These are phyloP conservation scores for Archivesica marissinica DNA, from an alignment of 1,140 invertebrate species.

Conservation along the genomic window DNA sequence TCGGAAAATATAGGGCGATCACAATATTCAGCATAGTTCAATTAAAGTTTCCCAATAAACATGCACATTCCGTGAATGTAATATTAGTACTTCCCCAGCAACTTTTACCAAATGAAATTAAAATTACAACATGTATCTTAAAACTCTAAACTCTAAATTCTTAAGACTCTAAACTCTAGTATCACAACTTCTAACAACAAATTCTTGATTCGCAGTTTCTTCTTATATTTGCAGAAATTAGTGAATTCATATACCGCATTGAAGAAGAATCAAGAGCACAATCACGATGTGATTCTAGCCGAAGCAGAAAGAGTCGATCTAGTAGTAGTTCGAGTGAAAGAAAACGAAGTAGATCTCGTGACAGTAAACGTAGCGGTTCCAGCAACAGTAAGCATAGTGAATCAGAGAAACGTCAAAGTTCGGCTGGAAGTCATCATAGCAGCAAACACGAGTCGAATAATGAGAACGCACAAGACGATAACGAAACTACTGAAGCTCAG, in stretches of 20 bases:
- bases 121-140: too few relatives aligned
- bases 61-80: too few relatives aligned
- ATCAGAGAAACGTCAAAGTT: not conserved
- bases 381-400: not conserved
- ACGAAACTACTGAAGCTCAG: not conserved
- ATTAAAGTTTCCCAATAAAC: too few relatives aligned
- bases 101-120: too few relatives aligned
- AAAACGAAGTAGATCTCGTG: not conserved
- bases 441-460: not conserved
- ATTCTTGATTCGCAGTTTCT: too few relatives aligned
- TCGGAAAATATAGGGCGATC: too few relatives aligned
- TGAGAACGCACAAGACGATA: not conserved
- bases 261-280: not conserved
- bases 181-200: too few relatives aligned
- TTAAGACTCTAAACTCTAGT: too few relatives aligned
- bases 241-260: not conserved
- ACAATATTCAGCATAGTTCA: too few relatives aligned
- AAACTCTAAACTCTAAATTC: too few relatives aligned
- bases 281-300: not conserved
- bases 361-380: not conserved
- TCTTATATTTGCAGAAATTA: constrained; percentile 43
- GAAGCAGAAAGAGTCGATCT: not conserved
- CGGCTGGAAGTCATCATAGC: not conserved
- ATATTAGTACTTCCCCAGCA: too few relatives aligned
- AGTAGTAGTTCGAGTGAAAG: not conserved